Evolutionary conservation across 2,888 invertebrate genomes (phyloP), one percentile per base, ranked within the genome.

Genomic region (Elegia similella): DNA sequence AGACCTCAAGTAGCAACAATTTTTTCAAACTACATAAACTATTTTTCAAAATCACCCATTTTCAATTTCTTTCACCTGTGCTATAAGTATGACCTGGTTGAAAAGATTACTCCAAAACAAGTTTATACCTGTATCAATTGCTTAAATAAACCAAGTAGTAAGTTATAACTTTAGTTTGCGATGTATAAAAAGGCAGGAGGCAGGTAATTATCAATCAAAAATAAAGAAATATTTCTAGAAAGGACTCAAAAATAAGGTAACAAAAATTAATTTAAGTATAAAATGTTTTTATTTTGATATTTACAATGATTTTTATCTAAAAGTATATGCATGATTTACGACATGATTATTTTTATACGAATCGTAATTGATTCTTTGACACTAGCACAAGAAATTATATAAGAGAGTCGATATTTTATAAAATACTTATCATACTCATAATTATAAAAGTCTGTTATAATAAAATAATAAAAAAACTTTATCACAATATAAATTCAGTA

Each of bases 401-500:
- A 30, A 10, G 16, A 44, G n/a, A 10, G 15, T 50, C 47, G 7
- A 15, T 48, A 46, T 10, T 0, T 5, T 3, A 46, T 12, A 23
- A 17, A 29, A 46, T 29, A 46, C 1, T 0, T 23, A 23, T n/a
- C 1, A 23, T 7, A 23, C 17, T n/a, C n/a, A n/a, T n/a, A n/a
- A n/a, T n/a, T 46, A 23, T 2, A 10, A 7, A 43, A 15, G 15
- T 16, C 16, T 16, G 15, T 7, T 17, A 38, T 17, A 23, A 23
- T 23, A 23, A 23, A 23, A 23, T 57, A 42, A 47, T 53, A 55
- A 50, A 59, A 60, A 59, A 56, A 59, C 57, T 68, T 71, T 78
- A 81, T 81, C 80, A 85, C 81, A 79, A 86, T 91, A 92, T 85
- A 91, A 76, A 81, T 82, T 89, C 91, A 91, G 91, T 74, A 92